Percentiles rank a stretch among this genome's conserved stretches.
phyloP scores from a whole-genome alignment of 2,797 vertebrate species.

The Heterohyrax brucei region DNA sequence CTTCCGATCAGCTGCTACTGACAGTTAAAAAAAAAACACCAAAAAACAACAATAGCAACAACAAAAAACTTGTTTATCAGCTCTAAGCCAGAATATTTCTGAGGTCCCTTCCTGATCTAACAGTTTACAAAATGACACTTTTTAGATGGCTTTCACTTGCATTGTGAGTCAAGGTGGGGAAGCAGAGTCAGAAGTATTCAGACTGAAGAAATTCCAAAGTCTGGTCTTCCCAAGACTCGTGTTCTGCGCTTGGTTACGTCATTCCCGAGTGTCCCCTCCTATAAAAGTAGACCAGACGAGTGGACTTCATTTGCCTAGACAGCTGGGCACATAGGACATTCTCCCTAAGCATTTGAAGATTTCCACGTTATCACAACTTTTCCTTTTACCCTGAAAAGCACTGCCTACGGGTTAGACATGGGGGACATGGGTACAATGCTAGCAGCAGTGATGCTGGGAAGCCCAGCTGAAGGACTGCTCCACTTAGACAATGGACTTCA shows the following conservation, averaged over 20 bases:
- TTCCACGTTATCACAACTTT: neutral
- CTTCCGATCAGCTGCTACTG: neutral
- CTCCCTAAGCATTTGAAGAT: neutral
- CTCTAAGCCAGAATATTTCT: neutral
- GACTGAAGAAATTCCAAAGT: neutral
- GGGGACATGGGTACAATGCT: neutral
- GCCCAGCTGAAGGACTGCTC: neutral
- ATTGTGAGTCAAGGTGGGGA: neutral
- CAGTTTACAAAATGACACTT: neutral
- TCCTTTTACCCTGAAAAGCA: neutral
- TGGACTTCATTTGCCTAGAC: neutral
- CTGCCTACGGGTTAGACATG: neutral
- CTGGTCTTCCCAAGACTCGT: neutral
- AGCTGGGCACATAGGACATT: too few species aligned
- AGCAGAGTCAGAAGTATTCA: neutral
- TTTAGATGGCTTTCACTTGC: slow-evolving; percentile 12
- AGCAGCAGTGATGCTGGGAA: neutral
- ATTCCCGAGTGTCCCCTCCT: neutral
- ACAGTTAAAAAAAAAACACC: neutral
- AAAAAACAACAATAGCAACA: too few species aligned
- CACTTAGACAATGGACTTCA: neutral
- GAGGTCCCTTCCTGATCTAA: neutral
- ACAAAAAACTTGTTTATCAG: neutral
- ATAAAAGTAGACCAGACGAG: neutral
- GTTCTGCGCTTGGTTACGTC: neutral